These are phyloP conservation scores for Caiman crocodilus DNA, from an alignment of 2,797 vertebrate genomes.

Conservation along the genomic window DNA sequence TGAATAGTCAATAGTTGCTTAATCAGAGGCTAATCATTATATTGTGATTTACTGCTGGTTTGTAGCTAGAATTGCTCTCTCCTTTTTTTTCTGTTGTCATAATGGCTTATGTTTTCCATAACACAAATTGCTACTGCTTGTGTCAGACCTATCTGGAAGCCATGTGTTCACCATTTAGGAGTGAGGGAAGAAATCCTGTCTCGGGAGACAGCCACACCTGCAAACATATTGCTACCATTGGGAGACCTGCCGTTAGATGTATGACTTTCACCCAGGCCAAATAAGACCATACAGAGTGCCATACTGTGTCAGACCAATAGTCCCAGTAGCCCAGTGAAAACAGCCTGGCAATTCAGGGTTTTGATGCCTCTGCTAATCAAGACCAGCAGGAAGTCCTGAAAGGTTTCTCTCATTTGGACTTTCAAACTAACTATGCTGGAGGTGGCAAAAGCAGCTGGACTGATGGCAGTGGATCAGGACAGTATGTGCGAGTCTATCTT, in stretches of 20 bases:
- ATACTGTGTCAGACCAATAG: background rate
- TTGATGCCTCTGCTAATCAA: background rate
- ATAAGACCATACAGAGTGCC: background rate
- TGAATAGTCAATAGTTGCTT: background rate
- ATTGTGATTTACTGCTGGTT: background rate
- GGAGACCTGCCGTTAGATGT: background rate
- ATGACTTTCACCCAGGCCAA: fast-evolving
- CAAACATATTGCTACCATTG: background rate
- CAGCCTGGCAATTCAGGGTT: constrained; percentile 11
- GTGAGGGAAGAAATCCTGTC: background rate
- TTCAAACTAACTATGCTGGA: background rate
- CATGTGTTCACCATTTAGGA: background rate
- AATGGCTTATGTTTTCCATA: background rate
- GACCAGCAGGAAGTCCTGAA: constrained; percentile 24
- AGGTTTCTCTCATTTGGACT: constrained; percentile 2
- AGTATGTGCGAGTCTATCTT: background rate
- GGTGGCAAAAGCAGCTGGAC: background rate
- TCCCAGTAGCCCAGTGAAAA: background rate
- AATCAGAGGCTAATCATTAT: background rate
- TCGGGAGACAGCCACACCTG: background rate
- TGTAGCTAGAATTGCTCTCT: background rate
- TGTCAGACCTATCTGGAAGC: fast-evolving
- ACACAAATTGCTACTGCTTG: background rate
- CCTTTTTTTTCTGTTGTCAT: background rate
- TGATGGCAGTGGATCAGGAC: background rate